phyloP scores from a whole-genome alignment of 2,888 invertebrate species.

The Andrena trimmerana region DNA sequence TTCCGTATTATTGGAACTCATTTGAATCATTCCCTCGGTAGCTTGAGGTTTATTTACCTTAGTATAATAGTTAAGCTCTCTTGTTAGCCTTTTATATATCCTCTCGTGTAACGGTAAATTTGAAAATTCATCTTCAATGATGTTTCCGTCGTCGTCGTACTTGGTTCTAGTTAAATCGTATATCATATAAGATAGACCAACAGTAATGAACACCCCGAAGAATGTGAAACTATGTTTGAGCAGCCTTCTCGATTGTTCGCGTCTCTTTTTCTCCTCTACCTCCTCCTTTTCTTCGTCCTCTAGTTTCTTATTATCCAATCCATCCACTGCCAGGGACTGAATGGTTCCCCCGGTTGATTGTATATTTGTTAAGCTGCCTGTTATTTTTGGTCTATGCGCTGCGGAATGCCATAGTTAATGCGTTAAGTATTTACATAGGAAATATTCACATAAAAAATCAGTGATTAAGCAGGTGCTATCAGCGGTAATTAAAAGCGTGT shows the following conservation, averaged over 20 bases:
- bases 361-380: slow-evolving; percentile 78
- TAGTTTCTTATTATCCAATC: slow-evolving; percentile 63
- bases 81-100: slow-evolving; percentile 90
- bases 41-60: slow-evolving; percentile 85
- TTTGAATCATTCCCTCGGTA: background rate
- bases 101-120: slow-evolving; percentile 89
- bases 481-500: background rate
- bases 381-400: slow-evolving; percentile 73
- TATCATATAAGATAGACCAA: slow-evolving; percentile 88
- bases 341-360: slow-evolving; percentile 66
- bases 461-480: background rate
- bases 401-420: slow-evolving; percentile 1
- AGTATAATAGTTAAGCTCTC: slow-evolving; percentile 90
- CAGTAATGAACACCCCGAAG: slow-evolving; percentile 87
- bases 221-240: slow-evolving; percentile 87
- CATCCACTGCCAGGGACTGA: slow-evolving; percentile 54
- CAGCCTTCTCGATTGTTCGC: slow-evolving; percentile 90
- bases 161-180: slow-evolving; percentile 92
- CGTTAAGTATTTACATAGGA: background rate
- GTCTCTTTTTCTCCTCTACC: slow-evolving; percentile 87
- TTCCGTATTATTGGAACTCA: background rate
- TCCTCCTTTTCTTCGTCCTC: slow-evolving; percentile 86
- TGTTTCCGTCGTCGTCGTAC: slow-evolving; percentile 89
- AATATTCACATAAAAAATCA: background rate
- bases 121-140: slow-evolving; percentile 91